These are phyloP conservation scores for Myotis lucifugus DNA, from an alignment of 2,113 vertebrate species.

Conservation along the genomic window DNA sequence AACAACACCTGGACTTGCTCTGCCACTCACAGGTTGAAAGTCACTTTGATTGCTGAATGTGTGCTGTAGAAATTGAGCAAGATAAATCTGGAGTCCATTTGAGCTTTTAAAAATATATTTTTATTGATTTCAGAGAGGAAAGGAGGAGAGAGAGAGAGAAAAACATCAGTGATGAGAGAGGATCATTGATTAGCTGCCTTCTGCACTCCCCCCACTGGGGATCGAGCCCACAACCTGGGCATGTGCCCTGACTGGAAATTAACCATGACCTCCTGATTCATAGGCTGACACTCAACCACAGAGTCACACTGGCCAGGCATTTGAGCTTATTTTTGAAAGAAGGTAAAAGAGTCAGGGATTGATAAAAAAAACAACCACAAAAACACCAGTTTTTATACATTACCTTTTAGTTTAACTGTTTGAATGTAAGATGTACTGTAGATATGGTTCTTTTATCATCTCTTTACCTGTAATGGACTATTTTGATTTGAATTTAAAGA, in stretches of 20 bases:
- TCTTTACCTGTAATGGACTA: neutral
- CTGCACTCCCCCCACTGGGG: too few species aligned
- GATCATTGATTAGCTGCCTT: too few species aligned
- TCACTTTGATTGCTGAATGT: neutral
- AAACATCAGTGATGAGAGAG: too few species aligned
- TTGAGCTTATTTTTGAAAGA: constrained; percentile 2
- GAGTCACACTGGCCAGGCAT: too few species aligned
- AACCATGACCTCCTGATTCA: too few species aligned
- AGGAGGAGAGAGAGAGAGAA: too few species aligned
- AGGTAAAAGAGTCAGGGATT: neutral
- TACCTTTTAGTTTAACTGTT: neutral
- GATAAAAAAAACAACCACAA: neutral
- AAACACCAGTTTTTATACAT: neutral
- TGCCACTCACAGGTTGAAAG: neutral
- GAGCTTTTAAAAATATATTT: too few species aligned
- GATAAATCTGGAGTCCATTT: neutral
- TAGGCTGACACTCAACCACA: too few species aligned
- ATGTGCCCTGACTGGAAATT: too few species aligned
- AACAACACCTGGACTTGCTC: neutral
- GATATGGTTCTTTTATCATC: neutral
- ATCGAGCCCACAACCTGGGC: too few species aligned
- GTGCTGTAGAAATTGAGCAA: neutral
- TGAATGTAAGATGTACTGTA: neutral
- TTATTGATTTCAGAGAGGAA: too few species aligned
- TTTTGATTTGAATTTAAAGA: neutral